Base-by-base conservation (phyloP, 2,113 vertebrate species). In the Corythaeola cristata region DNA sequence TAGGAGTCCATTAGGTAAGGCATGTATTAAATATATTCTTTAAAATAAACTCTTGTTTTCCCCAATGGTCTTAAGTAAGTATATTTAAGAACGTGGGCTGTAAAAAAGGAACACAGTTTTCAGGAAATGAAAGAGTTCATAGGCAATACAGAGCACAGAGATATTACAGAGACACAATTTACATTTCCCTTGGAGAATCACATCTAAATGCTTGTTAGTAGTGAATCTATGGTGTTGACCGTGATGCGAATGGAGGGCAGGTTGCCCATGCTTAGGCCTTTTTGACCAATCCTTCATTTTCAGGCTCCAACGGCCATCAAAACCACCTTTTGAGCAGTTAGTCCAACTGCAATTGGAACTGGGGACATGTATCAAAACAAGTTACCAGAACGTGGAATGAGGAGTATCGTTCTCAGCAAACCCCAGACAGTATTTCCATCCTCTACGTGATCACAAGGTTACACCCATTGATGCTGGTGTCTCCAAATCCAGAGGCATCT, bases 101-200 rank as follows among this genome's bases (percentile, higher is more conserved):
- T 50, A 64, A 63, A 88, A 88, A n/a, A 39, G 39, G 17, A 94
- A 83, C 52, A 94, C 8, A 49, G 81, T 45, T 92, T 75, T 82
- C 28, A 82, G 67, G 67, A 85, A 73, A 87, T 90, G 2, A 58
- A 92, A 80, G 41, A 56, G 47, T n/a, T 95, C 52, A 32, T 13
- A 94, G 85, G 64, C 62, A 91, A 77, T 62, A 67, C 28, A 44
- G 72, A 96, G 88, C 85, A 91, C 32, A 91, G 72, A 84, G 23
- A 71, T 90, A 79, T 16, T 30, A 87, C 11, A 93, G 62, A 95
- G 26, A 93, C n/a, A 83, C 13, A 83, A 23, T 17, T 84, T 23
- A 55, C 55, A 85, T 37, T 80, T 58, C 88, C 44, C 55, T 18
- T 89, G 62, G 41, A 89, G 33, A 66, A 73, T 4, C 58, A 32